Conservation (phyloP, 2,888 invertebrate species). For the Eupsilia transversa region DNA sequence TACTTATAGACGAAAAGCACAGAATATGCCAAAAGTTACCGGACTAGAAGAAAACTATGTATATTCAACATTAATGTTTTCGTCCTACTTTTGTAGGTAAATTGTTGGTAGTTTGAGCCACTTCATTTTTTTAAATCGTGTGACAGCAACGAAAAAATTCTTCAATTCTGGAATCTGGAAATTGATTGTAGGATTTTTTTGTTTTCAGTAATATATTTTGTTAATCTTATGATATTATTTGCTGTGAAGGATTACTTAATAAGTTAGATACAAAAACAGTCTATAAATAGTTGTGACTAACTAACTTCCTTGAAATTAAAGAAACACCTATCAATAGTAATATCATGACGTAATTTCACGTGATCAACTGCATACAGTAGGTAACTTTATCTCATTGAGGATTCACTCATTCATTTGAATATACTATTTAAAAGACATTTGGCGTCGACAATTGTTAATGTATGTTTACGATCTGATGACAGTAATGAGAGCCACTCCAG, state of each 20-base stretch:
- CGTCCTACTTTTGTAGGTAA: not conserved
- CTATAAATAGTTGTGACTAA: conserved; percentile 54
- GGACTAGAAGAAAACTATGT: not conserved
- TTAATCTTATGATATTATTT: not conserved
- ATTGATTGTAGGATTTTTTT: not conserved
- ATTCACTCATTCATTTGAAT: conserved; percentile 27
- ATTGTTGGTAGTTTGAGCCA: not conserved
- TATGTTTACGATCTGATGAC: not conserved
- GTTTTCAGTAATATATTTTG: not conserved
- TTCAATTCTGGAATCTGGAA: not conserved
- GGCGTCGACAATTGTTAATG: not conserved
- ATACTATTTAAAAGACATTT: not conserved
- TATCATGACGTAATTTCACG: conserved; percentile 38
- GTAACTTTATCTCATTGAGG: conserved; percentile 1
- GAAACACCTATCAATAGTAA: conserved; percentile 13
- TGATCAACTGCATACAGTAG: conserved; percentile 12
- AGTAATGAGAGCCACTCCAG: not conserved
- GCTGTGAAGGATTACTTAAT: not conserved
- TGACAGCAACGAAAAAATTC: not conserved
- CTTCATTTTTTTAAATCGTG: not conserved
- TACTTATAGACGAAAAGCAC: conserved; percentile 35
- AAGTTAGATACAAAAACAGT: conserved; percentile 35
- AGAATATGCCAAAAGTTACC: conserved; percentile 27
- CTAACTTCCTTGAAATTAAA: conserved; percentile 40
- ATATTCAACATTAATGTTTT: not conserved